Conservation (phyloP, 2,797 vertebrate species). For the Spheniscus humboldti region DNA sequence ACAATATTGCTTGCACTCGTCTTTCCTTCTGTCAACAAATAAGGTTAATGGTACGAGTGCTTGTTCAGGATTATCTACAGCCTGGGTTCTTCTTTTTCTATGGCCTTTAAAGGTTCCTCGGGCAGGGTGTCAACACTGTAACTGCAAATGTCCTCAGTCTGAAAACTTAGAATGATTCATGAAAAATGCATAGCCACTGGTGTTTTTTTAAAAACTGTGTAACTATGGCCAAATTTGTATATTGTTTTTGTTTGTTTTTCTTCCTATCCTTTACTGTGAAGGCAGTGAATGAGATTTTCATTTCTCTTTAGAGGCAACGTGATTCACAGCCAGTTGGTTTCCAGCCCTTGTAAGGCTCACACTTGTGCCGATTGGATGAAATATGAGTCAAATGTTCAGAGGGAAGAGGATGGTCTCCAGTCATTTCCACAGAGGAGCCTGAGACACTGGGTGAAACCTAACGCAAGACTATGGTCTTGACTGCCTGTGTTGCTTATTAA, state of each 20-base stretch:
- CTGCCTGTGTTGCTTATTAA: background rate
- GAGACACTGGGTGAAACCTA: background rate
- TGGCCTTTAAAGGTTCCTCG: background rate
- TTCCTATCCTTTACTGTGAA: background rate
- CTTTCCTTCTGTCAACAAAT: background rate
- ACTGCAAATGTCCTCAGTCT: background rate
- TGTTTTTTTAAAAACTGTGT: fast-evolving
- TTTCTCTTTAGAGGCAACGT: background rate
- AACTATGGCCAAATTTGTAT: background rate
- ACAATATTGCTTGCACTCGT: background rate
- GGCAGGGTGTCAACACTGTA: background rate
- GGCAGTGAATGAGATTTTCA: background rate
- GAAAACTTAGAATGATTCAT: background rate
- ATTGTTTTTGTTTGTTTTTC: background rate
- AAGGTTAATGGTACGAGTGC: background rate
- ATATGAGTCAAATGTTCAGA: background rate
- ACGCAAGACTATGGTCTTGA: background rate
- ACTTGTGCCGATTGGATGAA: background rate
- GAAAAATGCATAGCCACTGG: background rate
- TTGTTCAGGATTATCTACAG: background rate
- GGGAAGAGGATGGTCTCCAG: background rate
- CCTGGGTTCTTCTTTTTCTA: background rate
- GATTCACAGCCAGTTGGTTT: background rate
- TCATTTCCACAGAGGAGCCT: background rate
- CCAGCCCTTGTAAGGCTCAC: background rate